Conservation (phyloP, 2,888 invertebrate species). For the Drosophila lutescens region DNA sequence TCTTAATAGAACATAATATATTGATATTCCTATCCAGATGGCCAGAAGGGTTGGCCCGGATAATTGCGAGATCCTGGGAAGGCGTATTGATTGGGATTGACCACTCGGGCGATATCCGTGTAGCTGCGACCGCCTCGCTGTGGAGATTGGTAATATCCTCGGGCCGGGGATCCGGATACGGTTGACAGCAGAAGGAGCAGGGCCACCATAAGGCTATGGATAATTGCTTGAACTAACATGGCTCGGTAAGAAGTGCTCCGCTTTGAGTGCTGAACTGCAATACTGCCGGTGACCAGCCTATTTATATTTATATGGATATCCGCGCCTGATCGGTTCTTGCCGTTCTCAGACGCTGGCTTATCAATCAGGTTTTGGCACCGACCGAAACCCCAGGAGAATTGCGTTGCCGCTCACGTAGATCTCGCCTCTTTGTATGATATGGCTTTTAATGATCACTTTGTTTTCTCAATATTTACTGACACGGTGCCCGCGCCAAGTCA, state of each 20-base stretch:
- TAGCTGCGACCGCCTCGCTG: constrained; percentile 85
- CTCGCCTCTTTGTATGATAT: constrained; percentile 29
- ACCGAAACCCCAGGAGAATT: constrained; percentile 19
- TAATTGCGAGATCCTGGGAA: constrained; percentile 83
- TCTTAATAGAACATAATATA: constrained; percentile 1
- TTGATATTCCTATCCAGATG: constrained; percentile 49
- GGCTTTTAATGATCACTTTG: constrained; percentile 39
- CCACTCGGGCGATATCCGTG: constrained; percentile 89
- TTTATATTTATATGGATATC: constrained; percentile 66
- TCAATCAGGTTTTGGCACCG: constrained; percentile 64
- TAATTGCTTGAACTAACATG: constrained; percentile 46
- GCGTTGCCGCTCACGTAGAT: constrained; percentile 61
- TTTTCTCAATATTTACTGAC: constrained; percentile 52
- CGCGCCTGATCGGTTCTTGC: constrained; percentile 35
- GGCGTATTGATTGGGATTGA: constrained; percentile 87
- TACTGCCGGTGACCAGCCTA: constrained; percentile 33
- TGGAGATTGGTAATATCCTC: constrained; percentile 17
- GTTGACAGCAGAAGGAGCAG: constrained; percentile 33
- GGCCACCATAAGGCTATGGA: constrained; percentile 38
- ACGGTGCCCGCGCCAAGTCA: constrained; percentile 54
- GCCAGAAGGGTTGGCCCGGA: constrained; percentile 87
- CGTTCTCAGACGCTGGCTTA: constrained; percentile 50
- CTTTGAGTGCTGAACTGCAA: constrained; percentile 53
- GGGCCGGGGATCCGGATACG: constrained; percentile 27
- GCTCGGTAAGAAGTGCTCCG: constrained; percentile 34